phyloP scores from a whole-genome alignment of 2,888 invertebrate genomes.

The Drosophila niveifrons region DNA sequence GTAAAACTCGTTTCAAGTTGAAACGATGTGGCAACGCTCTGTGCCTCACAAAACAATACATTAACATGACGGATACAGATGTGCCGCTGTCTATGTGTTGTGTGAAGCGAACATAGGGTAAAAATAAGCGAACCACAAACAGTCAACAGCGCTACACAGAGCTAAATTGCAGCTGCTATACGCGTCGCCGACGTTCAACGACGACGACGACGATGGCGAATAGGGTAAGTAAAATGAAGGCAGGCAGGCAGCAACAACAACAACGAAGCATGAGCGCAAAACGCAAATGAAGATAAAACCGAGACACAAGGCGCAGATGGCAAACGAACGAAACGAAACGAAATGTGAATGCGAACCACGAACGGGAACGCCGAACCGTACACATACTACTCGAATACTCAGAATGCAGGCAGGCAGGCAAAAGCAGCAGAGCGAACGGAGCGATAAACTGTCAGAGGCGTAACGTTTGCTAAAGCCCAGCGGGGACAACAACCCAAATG shows the following conservation, averaged over 20 bases:
- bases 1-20: slow-evolving; percentile 61
- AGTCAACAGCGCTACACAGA: slow-evolving; percentile 66
- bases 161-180: slow-evolving; percentile 75
- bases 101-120: slow-evolving; percentile 64
- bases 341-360: slow-evolving; percentile 32
- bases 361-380: slow-evolving; percentile 2
- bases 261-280: slow-evolving; percentile 60
- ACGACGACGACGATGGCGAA: slow-evolving; percentile 61
- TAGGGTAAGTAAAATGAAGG: slow-evolving; percentile 61
- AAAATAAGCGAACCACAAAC: slow-evolving; percentile 74
- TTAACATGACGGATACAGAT: slow-evolving; percentile 62
- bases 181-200: slow-evolving; percentile 60
- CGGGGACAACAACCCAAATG: slow-evolving; percentile 27
- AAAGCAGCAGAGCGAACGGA: slow-evolving; percentile 8
- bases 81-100: slow-evolving; percentile 30
- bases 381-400: slow-evolving; percentile 16
- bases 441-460: slow-evolving; percentile 61
- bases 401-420: slow-evolving; percentile 42
- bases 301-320: slow-evolving; percentile 59
- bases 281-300: slow-evolving; percentile 53
- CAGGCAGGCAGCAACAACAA: slow-evolving; percentile 40
- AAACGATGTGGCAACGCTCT: slow-evolving; percentile 59
- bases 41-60: slow-evolving; percentile 26
- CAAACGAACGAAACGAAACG: slow-evolving; percentile 68
- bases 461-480: slow-evolving; percentile 18